Base-by-base conservation (phyloP, 64 coral and sea anemone genomes). In the Pocillopora verrucosa region DNA sequence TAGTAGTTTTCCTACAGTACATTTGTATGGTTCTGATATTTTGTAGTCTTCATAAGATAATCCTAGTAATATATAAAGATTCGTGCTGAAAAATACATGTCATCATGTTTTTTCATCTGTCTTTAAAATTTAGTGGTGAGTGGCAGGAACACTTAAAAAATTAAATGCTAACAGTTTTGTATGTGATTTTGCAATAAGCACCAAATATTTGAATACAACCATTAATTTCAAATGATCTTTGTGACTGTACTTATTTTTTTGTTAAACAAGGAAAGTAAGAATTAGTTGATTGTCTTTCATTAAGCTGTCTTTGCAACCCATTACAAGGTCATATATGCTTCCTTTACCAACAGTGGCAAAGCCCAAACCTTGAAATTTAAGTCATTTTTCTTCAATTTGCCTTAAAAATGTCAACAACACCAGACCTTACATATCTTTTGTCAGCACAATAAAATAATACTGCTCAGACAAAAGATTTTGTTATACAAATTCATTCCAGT, bases 21-120 rank as follows among this genome's bases (percentile, higher is more conserved):
- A 38, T 85, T 85, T 85, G 82, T 85, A 85, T 85, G 64, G 64
- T 70, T 72, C 64, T 72, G 63, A 85, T 85, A 85, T 85, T 72
- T 67, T 56, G 63, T 72, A 85, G 82, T 85, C 65, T 85, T 85
- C 82, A 85, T 85, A 85, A 85, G 82, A 85, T 85, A 85, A 85
- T 85, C 65, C 61, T 38, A 19, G 65, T 85, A 70, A 85, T 85
- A 78, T 24, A 70, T 70, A n/a, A 24, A 20, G n/a, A 70, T 25
- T 7, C 22, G 25, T 5, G 20, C 67, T 70, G 22, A 25, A 70
- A 20, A 70, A 70, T 20, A 70, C 63, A n/a, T 72, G 36, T 56
- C 10, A 56, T 72, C 67, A 30, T 70, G 67, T 20, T 70, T 70
- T 30, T 70, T 70, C 67, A 70, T 70, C 22, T 70, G 5, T 70